Conservation (phyloP, 1,140 invertebrate species). For the Eubasilissa regina region DNA sequence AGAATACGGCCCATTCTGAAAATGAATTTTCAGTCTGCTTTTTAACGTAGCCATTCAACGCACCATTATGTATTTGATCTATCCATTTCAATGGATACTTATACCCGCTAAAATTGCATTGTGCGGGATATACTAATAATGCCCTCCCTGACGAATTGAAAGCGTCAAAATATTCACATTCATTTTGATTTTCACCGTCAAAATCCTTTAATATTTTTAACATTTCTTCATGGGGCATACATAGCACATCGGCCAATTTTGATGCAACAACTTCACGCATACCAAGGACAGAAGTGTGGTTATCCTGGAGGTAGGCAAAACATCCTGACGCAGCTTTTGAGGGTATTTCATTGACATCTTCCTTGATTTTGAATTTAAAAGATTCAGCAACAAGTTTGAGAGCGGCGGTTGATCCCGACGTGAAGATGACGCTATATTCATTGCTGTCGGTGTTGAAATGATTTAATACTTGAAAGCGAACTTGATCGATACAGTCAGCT, state of each 20-base stretch:
- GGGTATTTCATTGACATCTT: conserved; percentile 60
- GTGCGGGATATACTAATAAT: conserved; percentile 90
- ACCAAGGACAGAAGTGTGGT: conserved; percentile 95
- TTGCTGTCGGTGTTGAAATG: conserved; percentile 88
- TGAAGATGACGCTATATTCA: conserved; percentile 93
- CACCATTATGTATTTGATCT: conserved; percentile 76
- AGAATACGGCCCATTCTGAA: conserved; percentile 83
- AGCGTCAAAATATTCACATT: conserved; percentile 42
- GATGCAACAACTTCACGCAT: conserved; percentile 81
- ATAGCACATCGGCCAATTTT: conserved; percentile 71
- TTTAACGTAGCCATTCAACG: conserved; percentile 69
- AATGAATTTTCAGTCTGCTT: conserved; percentile 63
- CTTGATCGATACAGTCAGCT: conserved; percentile 85
- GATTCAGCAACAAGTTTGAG: conserved; percentile 88
- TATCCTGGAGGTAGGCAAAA: conserved; percentile 90
- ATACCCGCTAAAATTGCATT: conserved; percentile 95
- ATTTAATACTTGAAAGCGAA: conserved; percentile 84
- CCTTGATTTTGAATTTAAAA: conserved; percentile 73
- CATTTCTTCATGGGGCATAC: conserved; percentile 72
- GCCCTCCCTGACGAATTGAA: conserved; percentile 67
- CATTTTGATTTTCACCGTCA: conserved; percentile 40
- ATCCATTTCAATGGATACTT: conserved; percentile 90
- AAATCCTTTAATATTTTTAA: conserved; percentile 66
- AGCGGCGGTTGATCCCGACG: conserved; percentile 88
- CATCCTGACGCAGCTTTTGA: conserved; percentile 68